These are phyloP conservation scores for Cynopterus brachyotis DNA, from an alignment of 2,113 vertebrate species.

Conservation along the genomic window DNA sequence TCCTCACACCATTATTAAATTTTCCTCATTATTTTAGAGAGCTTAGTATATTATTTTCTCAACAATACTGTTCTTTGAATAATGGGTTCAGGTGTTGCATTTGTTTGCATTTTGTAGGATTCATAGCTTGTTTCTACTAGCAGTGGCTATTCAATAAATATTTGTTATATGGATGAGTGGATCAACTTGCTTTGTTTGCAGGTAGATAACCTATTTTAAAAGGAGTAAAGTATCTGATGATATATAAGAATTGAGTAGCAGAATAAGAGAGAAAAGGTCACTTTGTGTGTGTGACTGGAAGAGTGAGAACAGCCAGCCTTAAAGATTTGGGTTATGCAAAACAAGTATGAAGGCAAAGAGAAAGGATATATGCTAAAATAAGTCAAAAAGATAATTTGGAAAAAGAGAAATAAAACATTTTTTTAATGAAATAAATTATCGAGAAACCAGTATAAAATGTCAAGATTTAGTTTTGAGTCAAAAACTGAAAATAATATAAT, in stretches of 20 bases:
- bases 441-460: neutral
- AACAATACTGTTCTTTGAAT: neutral
- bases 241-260: neutral
- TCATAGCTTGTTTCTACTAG: neutral
- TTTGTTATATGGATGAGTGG: neutral
- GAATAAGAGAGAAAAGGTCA: neutral
- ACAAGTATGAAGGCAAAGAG: neutral
- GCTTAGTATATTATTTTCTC: neutral
- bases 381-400: neutral
- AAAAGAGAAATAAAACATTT: neutral
- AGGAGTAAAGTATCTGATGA: neutral
- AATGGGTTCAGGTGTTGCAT: neutral
- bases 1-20: neutral
- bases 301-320: neutral
- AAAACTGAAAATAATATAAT: neutral
- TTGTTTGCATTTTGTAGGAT: slow-evolving; percentile 13
- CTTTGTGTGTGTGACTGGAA: neutral
- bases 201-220: neutral
- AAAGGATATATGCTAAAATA: neutral
- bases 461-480: neutral
- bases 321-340: neutral
- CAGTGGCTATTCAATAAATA: neutral
- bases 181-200: neutral
- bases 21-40: neutral
- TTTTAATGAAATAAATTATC: neutral